These are phyloP conservation scores for Phataginus tetradactyla DNA, from an alignment of 2,797 vertebrate species.

Conservation along the genomic window DNA sequence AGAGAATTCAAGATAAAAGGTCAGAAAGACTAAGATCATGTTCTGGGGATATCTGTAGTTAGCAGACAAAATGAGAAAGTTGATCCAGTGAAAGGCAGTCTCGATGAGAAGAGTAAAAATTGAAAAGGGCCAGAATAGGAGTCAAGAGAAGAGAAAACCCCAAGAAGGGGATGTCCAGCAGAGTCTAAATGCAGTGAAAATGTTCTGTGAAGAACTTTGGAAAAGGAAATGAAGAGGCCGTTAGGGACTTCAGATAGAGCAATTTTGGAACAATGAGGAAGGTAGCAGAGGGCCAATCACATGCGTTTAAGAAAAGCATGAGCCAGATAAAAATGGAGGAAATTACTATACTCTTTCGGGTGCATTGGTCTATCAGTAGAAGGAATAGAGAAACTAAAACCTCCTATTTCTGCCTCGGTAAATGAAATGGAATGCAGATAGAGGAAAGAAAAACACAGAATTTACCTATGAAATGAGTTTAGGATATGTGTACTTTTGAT, in stretches of 20 bases:
- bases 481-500: background rate
- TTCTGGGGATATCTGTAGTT: background rate
- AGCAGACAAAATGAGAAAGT: background rate
- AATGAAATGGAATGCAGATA: constrained; percentile 19
- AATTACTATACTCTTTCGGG: background rate
- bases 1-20: background rate
- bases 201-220: background rate
- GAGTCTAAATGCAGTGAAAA: background rate
- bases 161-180: background rate
- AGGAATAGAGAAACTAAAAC: constrained; percentile 12
- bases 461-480: background rate
- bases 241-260: background rate
- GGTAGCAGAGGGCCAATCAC: background rate
- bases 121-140: background rate
- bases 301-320: background rate
- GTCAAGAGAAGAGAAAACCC: background rate
- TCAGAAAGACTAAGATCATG: background rate
- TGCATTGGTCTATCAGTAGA: background rate
- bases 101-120: background rate
- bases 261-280: background rate
- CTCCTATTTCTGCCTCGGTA: background rate
- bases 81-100: background rate
- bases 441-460: background rate
- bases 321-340: background rate
- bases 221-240: background rate